Evolutionary conservation across 2,797 vertebrate species (phyloP), one percentile per base, ranked within the genome.

Genomic region (Hipposideros larvatus): DNA sequence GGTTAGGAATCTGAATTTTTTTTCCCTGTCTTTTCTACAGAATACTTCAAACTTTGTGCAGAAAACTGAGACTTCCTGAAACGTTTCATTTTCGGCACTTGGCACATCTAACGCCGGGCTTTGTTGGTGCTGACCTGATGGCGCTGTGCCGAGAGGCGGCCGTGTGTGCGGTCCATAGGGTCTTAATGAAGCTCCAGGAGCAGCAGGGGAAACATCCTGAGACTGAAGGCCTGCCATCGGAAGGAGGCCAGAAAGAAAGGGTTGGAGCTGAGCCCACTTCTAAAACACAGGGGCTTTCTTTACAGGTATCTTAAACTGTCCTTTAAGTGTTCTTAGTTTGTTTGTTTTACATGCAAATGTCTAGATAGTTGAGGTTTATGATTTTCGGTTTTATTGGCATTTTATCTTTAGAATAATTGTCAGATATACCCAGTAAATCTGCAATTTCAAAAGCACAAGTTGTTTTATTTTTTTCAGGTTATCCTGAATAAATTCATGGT

Each of bases 61-160:
- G 99, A 57, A 99, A 99, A 84, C 98, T 99, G 26, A 99, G 98
- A 96, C 98, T 99, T 34, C 98, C 99, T 0, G 98, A 98, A 57
- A 98, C 98, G 74, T 99, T 99, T 59, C 98, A 99, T 73, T 99
- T 99, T 94, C 87, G 55, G 43, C 98, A 98, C 34, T 97, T 99
- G 80, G 99, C 99, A 0, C 99, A 98, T 18, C 98, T 99, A 70
- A 99, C 99, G 0, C 99, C 99, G 0, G 99, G 99, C 11, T 99
- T 99, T 0, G 99, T 99, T 11, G 99, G 99, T 0, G 99, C 99
- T 0, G 99, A 99, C 88, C 98, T 99, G 57, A 99, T 99, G 99
- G 99, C 99, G 0, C 99, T 99, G 48, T 99, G 99, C 90, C 99
- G 99, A 0, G 99, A 99, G 96, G 99, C 99, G 0, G 99, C 99